Percentiles rank a stretch among this genome's conserved stretches.
phyloP scores from a whole-genome alignment of 2,888 invertebrate genomes.

The Leptopilina myrica region DNA sequence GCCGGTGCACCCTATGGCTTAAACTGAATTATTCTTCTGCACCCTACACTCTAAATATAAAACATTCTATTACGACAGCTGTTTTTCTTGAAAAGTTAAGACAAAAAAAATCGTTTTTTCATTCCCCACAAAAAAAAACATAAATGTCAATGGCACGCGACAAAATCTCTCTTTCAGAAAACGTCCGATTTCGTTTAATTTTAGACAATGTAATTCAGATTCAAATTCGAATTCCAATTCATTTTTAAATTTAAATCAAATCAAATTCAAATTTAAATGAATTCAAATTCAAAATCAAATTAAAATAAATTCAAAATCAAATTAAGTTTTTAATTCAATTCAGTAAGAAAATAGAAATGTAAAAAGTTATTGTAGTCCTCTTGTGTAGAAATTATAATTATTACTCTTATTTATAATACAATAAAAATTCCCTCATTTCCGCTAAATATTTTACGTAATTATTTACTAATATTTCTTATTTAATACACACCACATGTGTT shows the following conservation, averaged over 20 bases:
- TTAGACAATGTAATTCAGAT: not conserved
- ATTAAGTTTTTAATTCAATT: too few relatives aligned
- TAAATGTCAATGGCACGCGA: slow-evolving; percentile 30
- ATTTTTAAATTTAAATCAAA: too few relatives aligned
- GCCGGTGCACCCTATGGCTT: slow-evolving; percentile 62
- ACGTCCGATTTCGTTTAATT: not conserved
- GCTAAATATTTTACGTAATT: not conserved
- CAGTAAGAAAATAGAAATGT: too few relatives aligned
- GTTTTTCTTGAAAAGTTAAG: slow-evolving; percentile 45
- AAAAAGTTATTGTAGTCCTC: too few relatives aligned
- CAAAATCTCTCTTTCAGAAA: not conserved
- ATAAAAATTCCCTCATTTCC: not conserved
- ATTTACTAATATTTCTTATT: not conserved
- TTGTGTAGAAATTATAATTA: too few relatives aligned
- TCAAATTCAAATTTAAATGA: too few relatives aligned
- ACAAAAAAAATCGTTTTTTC: slow-evolving; percentile 15
- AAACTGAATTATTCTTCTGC: slow-evolving; percentile 65
- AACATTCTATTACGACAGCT: slow-evolving; percentile 66
- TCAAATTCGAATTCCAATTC: too few relatives aligned
- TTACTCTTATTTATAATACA: too few relatives aligned
- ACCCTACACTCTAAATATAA: slow-evolving; percentile 64
- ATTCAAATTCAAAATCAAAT: too few relatives aligned
- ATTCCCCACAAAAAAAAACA: not conserved
- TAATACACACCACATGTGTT: slow-evolving; percentile 4
- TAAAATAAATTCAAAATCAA: too few relatives aligned